Evolutionary conservation across 2,113 vertebrate genomes (phyloP).

Genomic region (Platichthys stellatus): DNA sequence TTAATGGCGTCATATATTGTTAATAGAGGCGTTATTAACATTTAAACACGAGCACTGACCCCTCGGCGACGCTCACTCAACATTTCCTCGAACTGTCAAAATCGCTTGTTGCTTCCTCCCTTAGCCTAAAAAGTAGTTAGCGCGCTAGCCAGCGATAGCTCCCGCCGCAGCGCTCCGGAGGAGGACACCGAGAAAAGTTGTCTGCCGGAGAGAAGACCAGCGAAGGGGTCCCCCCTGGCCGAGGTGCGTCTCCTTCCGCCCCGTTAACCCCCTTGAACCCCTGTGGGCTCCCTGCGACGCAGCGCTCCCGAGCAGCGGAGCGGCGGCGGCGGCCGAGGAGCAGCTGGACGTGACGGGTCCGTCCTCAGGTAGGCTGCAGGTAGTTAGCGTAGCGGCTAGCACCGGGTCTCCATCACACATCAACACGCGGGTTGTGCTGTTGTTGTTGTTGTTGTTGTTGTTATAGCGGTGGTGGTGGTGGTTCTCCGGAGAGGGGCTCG

Average conservation of each 20-base stretch:
- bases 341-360: conserved; percentile 79
- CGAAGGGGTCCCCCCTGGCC: background rate
- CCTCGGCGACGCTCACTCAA: conserved; percentile 33
- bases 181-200: conserved; percentile 48
- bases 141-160: conserved; percentile 50
- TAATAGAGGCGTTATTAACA: background rate
- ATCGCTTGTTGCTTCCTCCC: conserved; percentile 82
- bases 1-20: fast-evolving
- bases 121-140: conserved; percentile 81
- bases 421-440: too few species aligned
- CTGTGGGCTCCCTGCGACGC: conserved; percentile 13
- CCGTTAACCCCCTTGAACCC: background rate
- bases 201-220: background rate
- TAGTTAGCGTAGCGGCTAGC: conserved; percentile 67
- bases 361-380: conserved; percentile 78
- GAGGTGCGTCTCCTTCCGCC: conserved; percentile 5
- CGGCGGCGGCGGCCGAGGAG: conserved; percentile 9
- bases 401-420: background rate
- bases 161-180: conserved; percentile 4
- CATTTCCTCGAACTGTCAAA: conserved; percentile 82
- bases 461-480: too few species aligned
- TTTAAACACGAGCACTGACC: background rate
- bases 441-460: too few species aligned
- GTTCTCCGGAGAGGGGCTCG: too few species aligned
- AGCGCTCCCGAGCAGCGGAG: conserved; percentile 15